phyloP scores from a whole-genome alignment of 2,888 invertebrate genomes.

The Serripes groenlandicus region DNA sequence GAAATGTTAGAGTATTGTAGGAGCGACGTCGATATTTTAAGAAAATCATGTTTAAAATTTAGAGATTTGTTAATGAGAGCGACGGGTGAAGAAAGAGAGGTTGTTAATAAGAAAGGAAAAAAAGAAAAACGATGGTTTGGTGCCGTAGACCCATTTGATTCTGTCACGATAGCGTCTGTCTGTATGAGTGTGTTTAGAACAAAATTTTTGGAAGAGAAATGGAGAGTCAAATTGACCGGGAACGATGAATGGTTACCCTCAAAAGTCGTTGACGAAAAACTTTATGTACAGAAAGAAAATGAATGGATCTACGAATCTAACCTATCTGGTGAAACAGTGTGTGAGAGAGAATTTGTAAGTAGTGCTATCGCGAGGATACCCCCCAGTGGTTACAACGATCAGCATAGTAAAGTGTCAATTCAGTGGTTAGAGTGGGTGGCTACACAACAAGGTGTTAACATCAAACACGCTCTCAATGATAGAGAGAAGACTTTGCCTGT shows the following conservation, averaged over 20 bases:
- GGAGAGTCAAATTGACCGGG: conserved; percentile 31
- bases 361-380: conserved; percentile 52
- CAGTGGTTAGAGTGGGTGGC: conserved; percentile 33
- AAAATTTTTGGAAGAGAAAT: conserved; percentile 49
- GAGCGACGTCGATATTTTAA: conserved; percentile 56
- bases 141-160: conserved; percentile 46
- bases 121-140: conserved; percentile 24
- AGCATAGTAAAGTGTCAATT: conserved; percentile 16
- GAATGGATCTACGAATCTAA: conserved; percentile 30
- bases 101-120: neutral
- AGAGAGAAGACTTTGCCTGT: conserved; percentile 32
- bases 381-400: conserved; percentile 41
- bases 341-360: conserved; percentile 19
- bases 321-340: conserved; percentile 10
- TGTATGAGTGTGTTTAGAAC: conserved; percentile 50
- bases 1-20: conserved; percentile 57
- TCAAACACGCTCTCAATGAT: conserved; percentile 35
- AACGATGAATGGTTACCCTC: conserved; percentile 38
- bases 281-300: conserved; percentile 1
- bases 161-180: conserved; percentile 49
- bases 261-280: conserved; percentile 21
- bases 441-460: neutral
- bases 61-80: conserved; percentile 28
- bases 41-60: conserved; percentile 45
- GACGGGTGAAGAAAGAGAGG: conserved; percentile 14